These are phyloP conservation scores for Enteromius viviparus DNA, from an alignment of 2,797 vertebrate genomes.

Conservation along the genomic window DNA sequence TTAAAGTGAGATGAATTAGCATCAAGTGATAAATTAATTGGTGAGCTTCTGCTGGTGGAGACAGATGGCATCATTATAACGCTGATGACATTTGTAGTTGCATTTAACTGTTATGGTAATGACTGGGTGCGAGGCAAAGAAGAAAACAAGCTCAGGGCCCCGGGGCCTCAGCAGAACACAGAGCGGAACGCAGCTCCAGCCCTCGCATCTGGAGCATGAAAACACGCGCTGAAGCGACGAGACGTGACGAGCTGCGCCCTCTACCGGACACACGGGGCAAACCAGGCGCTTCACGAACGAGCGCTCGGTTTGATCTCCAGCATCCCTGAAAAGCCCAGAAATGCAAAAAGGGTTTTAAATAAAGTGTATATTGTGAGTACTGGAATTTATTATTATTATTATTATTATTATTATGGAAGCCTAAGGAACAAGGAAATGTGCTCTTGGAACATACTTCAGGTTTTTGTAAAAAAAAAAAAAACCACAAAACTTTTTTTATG, in stretches of 20 bases:
- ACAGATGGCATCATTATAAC: constrained; percentile 50
- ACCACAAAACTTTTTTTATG: neutral
- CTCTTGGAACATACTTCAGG: neutral
- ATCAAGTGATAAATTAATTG: constrained; percentile 58
- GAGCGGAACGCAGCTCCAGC: constrained; percentile 41
- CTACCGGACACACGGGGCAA: constrained; percentile 22
- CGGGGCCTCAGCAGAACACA: constrained; percentile 37
- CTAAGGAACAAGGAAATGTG: neutral
- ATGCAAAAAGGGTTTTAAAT: neutral
- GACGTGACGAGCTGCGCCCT: constrained; percentile 34
- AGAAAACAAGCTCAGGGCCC: constrained; percentile 55
- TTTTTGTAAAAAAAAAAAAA: neutral
- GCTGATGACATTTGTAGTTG: constrained; percentile 59
- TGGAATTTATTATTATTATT: neutral
- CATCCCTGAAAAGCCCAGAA: no score
- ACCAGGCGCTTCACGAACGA: neutral
- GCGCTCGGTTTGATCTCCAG: no score
- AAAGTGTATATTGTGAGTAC: neutral
- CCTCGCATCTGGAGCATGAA: constrained; percentile 35
- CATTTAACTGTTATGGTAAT: constrained; percentile 58
- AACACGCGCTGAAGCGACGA: constrained; percentile 17
- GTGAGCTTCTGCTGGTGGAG: constrained; percentile 40
- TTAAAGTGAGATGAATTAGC: constrained; percentile 46
- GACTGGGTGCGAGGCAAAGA: constrained; percentile 47
- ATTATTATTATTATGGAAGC: neutral